Percentiles rank a stretch among this genome's conserved stretches.
These are phyloP conservation scores for Chaunax sp. DNA, from an alignment of 2,797 vertebrate species.

Conservation along the genomic window DNA sequence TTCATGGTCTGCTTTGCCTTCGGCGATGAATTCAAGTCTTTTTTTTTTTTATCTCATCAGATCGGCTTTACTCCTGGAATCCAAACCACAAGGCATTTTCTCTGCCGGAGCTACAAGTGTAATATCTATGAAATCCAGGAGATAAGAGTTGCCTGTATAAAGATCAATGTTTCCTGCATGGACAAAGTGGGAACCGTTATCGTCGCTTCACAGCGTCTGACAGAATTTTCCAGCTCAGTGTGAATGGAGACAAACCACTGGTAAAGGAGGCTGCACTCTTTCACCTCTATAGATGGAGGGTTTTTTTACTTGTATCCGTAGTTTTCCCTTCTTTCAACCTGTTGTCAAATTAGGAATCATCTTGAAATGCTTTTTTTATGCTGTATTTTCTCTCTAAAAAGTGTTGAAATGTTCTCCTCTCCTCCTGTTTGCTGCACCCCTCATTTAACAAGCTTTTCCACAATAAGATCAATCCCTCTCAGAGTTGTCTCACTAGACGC, in stretches of 20 bases:
- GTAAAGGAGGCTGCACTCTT: slow-evolving; percentile 17
- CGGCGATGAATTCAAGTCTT: not conserved
- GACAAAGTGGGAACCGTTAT: slow-evolving; percentile 27
- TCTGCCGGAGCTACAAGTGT: slow-evolving; percentile 14
- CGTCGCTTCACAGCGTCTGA: slow-evolving; percentile 29
- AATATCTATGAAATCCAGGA: slow-evolving; percentile 21
- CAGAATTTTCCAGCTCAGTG: slow-evolving; percentile 43
- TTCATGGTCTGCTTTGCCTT: not conserved
- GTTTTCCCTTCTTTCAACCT: not conserved
- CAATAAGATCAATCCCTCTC: slow-evolving; percentile 14
- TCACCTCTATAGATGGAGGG: not conserved
- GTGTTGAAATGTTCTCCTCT: too few species aligned
- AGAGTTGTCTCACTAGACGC: not conserved
- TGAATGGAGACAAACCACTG: slow-evolving; percentile 43
- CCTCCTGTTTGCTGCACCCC: not conserved
- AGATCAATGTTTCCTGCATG: slow-evolving; percentile 38
- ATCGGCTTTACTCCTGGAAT: not conserved
- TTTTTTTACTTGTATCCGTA: not conserved
- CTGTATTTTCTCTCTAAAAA: too few species aligned
- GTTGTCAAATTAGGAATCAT: not conserved
- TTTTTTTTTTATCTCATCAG: slow-evolving; percentile 1
- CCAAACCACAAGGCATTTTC: not conserved
- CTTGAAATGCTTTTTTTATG: not conserved
- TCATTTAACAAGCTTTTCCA: slow-evolving; percentile 10
- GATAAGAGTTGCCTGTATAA: slow-evolving; percentile 24